Base-by-base conservation (phyloP, 1,140 invertebrate genomes). In the Lamellibrachia luymesi region DNA sequence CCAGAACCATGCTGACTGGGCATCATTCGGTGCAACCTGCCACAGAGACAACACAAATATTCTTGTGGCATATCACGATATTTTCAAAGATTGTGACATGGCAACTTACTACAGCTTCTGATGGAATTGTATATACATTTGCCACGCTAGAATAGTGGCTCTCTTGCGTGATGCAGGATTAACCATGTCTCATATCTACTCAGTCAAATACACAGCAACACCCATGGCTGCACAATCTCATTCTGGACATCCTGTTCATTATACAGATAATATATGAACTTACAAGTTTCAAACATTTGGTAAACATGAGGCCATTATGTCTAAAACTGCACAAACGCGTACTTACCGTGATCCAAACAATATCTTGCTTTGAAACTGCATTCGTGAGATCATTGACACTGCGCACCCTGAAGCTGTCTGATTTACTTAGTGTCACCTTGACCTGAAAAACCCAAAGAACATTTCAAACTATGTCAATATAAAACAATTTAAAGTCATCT, bases 1-100 rank as follows among this genome's bases (percentile, higher is more conserved):
- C 96, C 98, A 97, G 95, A 99, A 99, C 0, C 97, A 97, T 0
- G 98, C 97, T 1, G 97, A 97, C 5, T 97, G 96, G 25, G 97
- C 97, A 64, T 97, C 97, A 94, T 98, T 97, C 2, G 97, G 97
- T 92, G 97, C 96, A 0, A 98, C 97, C 27, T 96, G 17, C 38
- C 38, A 38, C 38, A 91, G 38, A 38, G 38, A 38, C 52, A 56
- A 56, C 6, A 56, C 6, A 13, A 6, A 56, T 13, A 56, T 56
- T 56, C 13, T 7, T 13, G 13, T 13, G 52, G 6, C 52, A 56
- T 56, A 56, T 56, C 52, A 80, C 13, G 25, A 80, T 80, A 80
- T 6, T 80, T 80, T 80, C 13, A 80, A 80, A 80, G 64, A 80
- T 10, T 80, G 13, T 80, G 8, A 80, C 4, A 8, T 22, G 25